Base-by-base conservation (phyloP, 1,140 invertebrate genomes). In the Pogonomyrmex californicus region DNA sequence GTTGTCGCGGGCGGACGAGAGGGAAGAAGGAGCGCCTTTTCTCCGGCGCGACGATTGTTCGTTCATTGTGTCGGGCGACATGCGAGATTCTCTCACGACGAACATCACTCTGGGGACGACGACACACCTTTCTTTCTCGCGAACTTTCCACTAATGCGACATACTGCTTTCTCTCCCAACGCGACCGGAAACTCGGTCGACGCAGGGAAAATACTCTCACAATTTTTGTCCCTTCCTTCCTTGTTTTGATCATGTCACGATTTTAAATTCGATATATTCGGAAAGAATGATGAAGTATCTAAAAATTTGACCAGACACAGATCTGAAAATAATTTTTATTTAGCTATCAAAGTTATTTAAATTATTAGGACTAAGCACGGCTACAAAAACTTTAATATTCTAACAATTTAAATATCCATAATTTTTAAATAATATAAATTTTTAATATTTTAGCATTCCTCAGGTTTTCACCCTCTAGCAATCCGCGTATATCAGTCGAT, bases 1-100 rank as follows among this genome's bases (percentile, higher is more conserved):
- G 58, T 83, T 38, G 30, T 3, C 51, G 23, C 36, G 9, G 60
- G 5, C 23, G 4, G 1, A 41, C 23, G 14, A 30, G 23, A 23
- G 36, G 10, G 10, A 44, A 30, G 1, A 41, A 38, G 30, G 14
- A 30, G 23, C 23, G 23, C 2, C 41, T 75, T 60, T 58, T 60
- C 23, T 23, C 36, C 66, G 38, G 2, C 54, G 41, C 68, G 17
- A 60, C 36, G 65, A 81, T 62, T 62, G 79, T 75, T 56, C 54
- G 6, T 60, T 49, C 54, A 70, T 75, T 58, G 44, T 83, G 30
- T 62, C n/a, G 4, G 17, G 10, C 60, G 17, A 63, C 36, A 0
- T 23, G 17, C 51, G 17, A 71, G 79, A 73, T 73, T 56, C 63
- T 17, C 36, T 51, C 17, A 68, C 14, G 44, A 10, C 14, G 36